Conservation (phyloP, 2,797 vertebrate genomes). For the Hoplostethus atlanticus region DNA sequence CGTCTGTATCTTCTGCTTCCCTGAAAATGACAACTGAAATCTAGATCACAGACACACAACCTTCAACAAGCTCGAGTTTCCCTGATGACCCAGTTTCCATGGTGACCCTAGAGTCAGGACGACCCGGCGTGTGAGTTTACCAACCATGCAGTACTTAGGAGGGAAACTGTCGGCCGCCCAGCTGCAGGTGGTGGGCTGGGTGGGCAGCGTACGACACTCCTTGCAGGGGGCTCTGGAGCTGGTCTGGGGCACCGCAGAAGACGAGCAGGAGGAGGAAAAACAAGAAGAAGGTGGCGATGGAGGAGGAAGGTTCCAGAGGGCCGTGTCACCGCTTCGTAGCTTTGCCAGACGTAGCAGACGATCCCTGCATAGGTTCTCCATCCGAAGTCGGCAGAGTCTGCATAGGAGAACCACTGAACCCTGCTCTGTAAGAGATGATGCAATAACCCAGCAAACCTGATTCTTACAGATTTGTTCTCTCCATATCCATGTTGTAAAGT, state of each 20-base stretch:
- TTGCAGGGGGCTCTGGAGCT: constrained; percentile 90
- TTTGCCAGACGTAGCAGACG: constrained; percentile 89
- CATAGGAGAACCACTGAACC: constrained; percentile 84
- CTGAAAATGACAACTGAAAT: constrained; percentile 41
- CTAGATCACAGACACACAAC: constrained; percentile 5
- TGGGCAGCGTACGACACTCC: constrained; percentile 89
- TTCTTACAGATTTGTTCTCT: not conserved
- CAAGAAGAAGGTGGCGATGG: constrained; percentile 40
- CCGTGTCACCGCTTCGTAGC: constrained; percentile 87
- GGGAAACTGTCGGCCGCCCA: constrained; percentile 91
- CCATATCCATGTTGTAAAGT: not conserved
- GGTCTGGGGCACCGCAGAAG: constrained; percentile 70
- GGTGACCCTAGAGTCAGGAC: constrained; percentile 43
- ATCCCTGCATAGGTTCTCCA: constrained; percentile 87
- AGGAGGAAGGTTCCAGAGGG: constrained; percentile 80
- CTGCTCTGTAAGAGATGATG: constrained; percentile 76
- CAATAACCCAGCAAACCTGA: constrained; percentile 9
- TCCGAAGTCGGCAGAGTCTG: constrained; percentile 85
- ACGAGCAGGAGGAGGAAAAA: constrained; percentile 49
- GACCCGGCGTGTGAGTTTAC: constrained; percentile 47
- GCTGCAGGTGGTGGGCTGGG: constrained; percentile 90
- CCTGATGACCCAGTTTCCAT: constrained; percentile 54
- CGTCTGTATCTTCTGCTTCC: not conserved
- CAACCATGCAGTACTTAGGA: constrained; percentile 91
- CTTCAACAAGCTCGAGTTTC: constrained; percentile 37